Base-by-base conservation (phyloP, 2,888 invertebrate genomes). In the Torymus aiolomorphi region DNA sequence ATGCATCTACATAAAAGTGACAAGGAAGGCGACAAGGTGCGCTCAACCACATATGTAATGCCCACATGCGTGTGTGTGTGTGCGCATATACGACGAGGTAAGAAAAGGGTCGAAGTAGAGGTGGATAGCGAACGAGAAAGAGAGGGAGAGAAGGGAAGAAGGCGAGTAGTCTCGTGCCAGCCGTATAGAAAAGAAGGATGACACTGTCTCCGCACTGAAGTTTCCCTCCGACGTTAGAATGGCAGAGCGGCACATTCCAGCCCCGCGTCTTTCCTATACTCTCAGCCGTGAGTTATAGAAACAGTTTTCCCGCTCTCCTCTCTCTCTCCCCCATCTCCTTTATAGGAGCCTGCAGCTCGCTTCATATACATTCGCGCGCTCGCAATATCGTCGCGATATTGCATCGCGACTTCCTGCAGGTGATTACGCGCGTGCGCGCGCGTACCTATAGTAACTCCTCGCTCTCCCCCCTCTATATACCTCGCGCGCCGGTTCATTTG, bases 1-100 rank as follows among this genome's bases (percentile, higher is more conserved):
- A 78, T 79, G 81, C 76, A 81, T 81, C 81, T 81, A 73, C 78
- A 78, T 81, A 81, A 81, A 81, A 78, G 67, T 75, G 75, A 71
- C 79, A 71, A 31, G 67, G 54, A 61, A n/a, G 16, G 24, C 54
- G 65, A 63, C 71, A 51, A 66, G 71, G 49, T 14, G 61, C 51
- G 13, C 61, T 52, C 14, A 24, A 11, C 51, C 59, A n/a, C 49
- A 31, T 8, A 42, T 24, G 18, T 49, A 54, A 59, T 56, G 31
- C 24, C 12, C 18, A 56, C n/a, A 31, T n/a, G n/a, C 18, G 12
- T 10, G 61, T 16, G 20, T 20, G 2, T 20, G 20, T 20, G 20
- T 20, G 16, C 2, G 14, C 61, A 62, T 61, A 20, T 12, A 42
- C 18, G 20, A 16, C 2, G n/a, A 24, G 71, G 1, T 20, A 18